Base-by-base conservation (phyloP, 1,140 invertebrate species). In the Meloidogyne exigua region DNA sequence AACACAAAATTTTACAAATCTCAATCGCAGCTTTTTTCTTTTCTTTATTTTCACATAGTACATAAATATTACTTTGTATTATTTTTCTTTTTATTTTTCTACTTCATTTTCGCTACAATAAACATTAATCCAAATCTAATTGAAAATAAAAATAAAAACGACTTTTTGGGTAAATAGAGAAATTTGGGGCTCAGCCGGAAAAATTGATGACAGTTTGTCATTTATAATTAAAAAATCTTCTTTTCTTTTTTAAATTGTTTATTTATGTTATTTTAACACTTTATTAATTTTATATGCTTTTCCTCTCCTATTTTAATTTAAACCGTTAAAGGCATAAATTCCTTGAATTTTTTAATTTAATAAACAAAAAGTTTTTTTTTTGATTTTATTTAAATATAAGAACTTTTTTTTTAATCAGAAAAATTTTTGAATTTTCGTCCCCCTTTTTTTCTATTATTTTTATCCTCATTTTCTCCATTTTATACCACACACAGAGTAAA, bases 41-140 rank as follows among this genome's bases (percentile, higher is more conserved):
- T n/a, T n/a, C n/a, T n/a, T 32, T 32, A 32, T 32, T 32, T 32
- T 32, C 28, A 32, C 28, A 32, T 32, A 32, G 7, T 3, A 32
- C 28, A 32, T 7, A 32, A 32, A 32, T 7, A 3, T n/a, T n/a
- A 57, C 18, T 49, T 49, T 49, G 44, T 57, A 39, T 39, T 57
- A 7, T n/a, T 57, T 57, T 57, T n/a, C n/a, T n/a, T n/a, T 57
- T 57, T n/a, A n/a, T 57, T 57, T 57, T 57, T 57, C 13, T 12
- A 57, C 18, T 57, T 57, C 49, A 57, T 57, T 57, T 57, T 57
- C 49, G 49, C 49, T 57, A 57, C 49, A 57, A 57, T 57, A 57
- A 57, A 57, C 49, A 57, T n/a, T 57, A 57, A 57, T 57, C 49
- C 49, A 57, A 57, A n/a, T 57, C 49, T 57, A 57, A 57, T 57